Percentiles rank a stretch among this genome's conserved stretches.
These are phyloP conservation scores for Semaprochilodus insignis DNA, from an alignment of 2,797 vertebrate genomes.

Conservation along the genomic window DNA sequence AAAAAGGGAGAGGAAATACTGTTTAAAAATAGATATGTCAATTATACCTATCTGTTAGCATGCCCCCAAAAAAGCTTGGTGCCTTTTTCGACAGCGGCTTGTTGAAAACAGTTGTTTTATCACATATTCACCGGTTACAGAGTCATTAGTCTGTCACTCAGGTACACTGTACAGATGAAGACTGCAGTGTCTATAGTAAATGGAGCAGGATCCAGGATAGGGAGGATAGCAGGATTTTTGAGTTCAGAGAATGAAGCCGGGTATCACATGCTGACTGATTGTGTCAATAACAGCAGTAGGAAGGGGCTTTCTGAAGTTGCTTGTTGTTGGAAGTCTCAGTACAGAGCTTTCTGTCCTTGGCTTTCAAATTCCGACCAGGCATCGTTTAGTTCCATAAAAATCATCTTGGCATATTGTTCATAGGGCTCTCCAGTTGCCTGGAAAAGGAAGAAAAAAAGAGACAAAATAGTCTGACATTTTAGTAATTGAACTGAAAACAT, in stretches of 20 bases:
- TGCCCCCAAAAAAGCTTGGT: slow-evolving; percentile 16
- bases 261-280: slow-evolving; percentile 44
- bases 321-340: slow-evolving; percentile 73
- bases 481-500: too few species aligned
- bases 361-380: slow-evolving; percentile 99
- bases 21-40: not conserved
- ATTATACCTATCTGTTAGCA: slow-evolving; percentile 4
- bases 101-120: slow-evolving; percentile 9
- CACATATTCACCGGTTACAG: slow-evolving; percentile 16
- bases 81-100: slow-evolving; percentile 23
- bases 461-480: too few species aligned
- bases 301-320: slow-evolving; percentile 44
- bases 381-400: slow-evolving; percentile 99
- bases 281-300: slow-evolving; percentile 22
- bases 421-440: slow-evolving; percentile 98
- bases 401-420: slow-evolving; percentile 99
- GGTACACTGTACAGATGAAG: slow-evolving; percentile 49
- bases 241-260: slow-evolving; percentile 68
- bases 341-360: slow-evolving; percentile 98
- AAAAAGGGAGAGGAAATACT: not conserved
- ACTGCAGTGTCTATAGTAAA: slow-evolving; percentile 46
- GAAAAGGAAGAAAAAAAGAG: not conserved
- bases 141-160: slow-evolving; percentile 65
- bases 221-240: slow-evolving; percentile 64
- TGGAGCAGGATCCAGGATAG: slow-evolving; percentile 67